Evolutionary conservation across 2,113 vertebrate genomes (phyloP), one percentile per base, ranked within the genome.

Genomic region (Marmota monax): DNA sequence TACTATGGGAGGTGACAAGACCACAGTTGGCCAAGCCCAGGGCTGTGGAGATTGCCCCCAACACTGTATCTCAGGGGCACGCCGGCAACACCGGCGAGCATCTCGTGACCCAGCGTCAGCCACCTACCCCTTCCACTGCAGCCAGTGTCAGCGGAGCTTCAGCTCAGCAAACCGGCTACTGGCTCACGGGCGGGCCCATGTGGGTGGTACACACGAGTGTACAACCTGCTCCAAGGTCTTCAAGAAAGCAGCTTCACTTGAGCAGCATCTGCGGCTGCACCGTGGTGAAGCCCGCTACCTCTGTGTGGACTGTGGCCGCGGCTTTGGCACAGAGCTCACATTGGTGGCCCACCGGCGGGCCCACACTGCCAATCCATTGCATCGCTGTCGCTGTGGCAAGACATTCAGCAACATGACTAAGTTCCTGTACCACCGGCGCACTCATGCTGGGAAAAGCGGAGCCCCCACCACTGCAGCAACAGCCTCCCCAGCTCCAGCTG

Each of bases 341-440:
- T 98, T 99, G 51, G 99, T 99, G 93, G 98, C 99, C 96, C 99
- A 99, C 98, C 99, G 99, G 94, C 99, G 99, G 98, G 98, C 98
- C 32, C 99, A 99, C 89, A 99, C 99, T 0, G 98, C 99, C 39
- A 99, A 99, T 84, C 99, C 99, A 0, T 95, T 99, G 37, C 99
- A 99, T 96, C 99, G 99, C 95, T 99, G 99, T 96, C 98, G 99
- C 92, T 99, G 99, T 37, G 99, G 99, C 96, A 99, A 99, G 97
- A 99, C 99, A 0, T 99, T 99, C 97, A 99, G 99, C 98, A 99
- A 99, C 97, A 99, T 99, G 99, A 99, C 99, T 95, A 99, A 99
- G 98, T 99, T 99, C 96, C 99, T 99, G 45, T 99, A 99, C 97
- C 99, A 99, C 96, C 99, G 99, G 0, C 99, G 99, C 27, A 99